Conservation (phyloP, 2,888 invertebrate species). For the Rhagium mordax region DNA sequence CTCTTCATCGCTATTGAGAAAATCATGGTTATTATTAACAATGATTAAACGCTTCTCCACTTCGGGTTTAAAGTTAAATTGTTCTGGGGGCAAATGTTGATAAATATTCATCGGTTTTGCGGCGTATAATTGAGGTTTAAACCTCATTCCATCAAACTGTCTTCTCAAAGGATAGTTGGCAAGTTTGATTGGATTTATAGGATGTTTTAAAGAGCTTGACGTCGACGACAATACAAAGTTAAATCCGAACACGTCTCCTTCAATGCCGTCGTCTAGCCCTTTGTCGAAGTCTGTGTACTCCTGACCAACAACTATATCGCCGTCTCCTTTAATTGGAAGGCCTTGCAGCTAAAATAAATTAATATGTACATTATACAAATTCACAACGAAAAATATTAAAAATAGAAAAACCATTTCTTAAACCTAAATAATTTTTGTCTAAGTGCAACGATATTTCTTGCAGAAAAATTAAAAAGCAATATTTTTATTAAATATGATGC, state of each 20-base stretch:
- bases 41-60: not conserved
- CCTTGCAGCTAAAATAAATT: conserved; percentile 72
- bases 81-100: not conserved
- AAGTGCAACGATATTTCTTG: no score
- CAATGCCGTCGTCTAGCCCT: conserved; percentile 77
- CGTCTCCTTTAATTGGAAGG: conserved; percentile 73
- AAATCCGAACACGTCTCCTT: conserved; percentile 79
- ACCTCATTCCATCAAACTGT: conserved; percentile 9
- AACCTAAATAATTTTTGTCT: no score
- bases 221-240: conserved; percentile 77
- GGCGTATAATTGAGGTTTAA: not conserved
- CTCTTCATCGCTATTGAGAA: not conserved
- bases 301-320: conserved; percentile 80
- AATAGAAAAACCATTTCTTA: no score
- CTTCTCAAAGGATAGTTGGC: conserved; percentile 29
- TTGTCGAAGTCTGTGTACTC: conserved; percentile 79
- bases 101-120: conserved; percentile 14
- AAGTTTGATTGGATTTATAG: conserved; percentile 1
- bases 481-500: no score
- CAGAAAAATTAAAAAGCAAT: no score
- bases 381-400: no score
- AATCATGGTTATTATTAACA: conserved; percentile 7
- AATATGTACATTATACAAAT: no score
- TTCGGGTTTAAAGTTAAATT: not conserved
- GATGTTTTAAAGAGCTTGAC: conserved; percentile 61